These are phyloP conservation scores for Paratrypauchen microcephalus DNA, from an alignment of 2,797 vertebrate species.

Conservation along the genomic window DNA sequence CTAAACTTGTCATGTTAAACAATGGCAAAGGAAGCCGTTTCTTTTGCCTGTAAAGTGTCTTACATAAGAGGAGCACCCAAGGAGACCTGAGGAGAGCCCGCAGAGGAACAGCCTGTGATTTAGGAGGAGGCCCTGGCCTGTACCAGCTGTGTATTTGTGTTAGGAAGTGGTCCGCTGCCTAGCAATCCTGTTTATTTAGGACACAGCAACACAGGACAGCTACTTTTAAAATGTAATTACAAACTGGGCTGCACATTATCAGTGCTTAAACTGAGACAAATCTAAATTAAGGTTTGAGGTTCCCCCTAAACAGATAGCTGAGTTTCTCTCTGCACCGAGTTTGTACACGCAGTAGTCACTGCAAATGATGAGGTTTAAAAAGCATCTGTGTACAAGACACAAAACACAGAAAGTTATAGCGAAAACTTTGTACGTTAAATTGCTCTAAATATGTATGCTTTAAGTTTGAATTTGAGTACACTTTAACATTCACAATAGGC, in stretches of 20 bases:
- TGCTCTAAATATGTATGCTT: no score
- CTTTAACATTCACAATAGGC: no score
- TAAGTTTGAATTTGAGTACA: no score
- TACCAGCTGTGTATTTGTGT: conserved; percentile 74
- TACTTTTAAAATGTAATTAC: conserved; percentile 43
- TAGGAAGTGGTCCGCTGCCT: conserved; percentile 74
- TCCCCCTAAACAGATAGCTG: not conserved
- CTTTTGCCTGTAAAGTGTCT: conserved; percentile 35
- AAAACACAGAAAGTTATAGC: not conserved
- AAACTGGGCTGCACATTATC: conserved; percentile 43
- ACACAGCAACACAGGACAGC: conserved; percentile 25
- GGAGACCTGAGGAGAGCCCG: conserved; percentile 39
- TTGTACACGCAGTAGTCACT: not conserved
- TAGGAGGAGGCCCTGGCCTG: conserved; percentile 59
- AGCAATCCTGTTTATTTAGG: conserved; percentile 78
- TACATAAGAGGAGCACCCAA: conserved; percentile 31
- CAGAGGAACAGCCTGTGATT: conserved; percentile 58
- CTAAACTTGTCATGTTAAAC: conserved; percentile 14
- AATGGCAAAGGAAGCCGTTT: conserved; percentile 21
- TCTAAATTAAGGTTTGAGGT: not conserved
- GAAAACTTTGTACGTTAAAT: no score
- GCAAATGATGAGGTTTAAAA: not conserved
- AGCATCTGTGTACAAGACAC: not conserved
- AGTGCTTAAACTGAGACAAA: conserved; percentile 15
- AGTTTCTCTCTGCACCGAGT: not conserved